Percentiles rank a stretch among this genome's conserved stretches.
These are phyloP conservation scores for Clarias pachynema DNA, from an alignment of 2,797 vertebrate genomes.

Conservation along the genomic window DNA sequence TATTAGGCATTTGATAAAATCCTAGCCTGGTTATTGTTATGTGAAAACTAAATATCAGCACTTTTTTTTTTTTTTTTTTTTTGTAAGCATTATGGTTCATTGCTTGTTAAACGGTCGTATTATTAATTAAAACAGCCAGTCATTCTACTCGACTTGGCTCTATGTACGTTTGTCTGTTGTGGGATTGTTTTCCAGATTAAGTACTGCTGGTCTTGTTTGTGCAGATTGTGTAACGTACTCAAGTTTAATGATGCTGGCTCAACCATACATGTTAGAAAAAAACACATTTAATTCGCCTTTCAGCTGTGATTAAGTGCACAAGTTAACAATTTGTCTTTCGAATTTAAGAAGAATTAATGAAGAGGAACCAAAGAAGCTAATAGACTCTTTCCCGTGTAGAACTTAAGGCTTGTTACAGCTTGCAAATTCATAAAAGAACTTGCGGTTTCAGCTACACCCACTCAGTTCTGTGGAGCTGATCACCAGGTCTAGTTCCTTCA, in stretches of 20 bases:
- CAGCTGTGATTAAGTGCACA: background rate
- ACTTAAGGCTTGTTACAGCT: background rate
- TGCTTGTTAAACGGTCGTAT: background rate
- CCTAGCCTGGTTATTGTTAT: background rate
- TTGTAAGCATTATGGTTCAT: background rate
- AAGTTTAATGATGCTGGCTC: background rate
- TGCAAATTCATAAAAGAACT: background rate
- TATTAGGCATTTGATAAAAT: background rate
- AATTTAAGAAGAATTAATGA: background rate
- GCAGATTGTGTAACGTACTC: background rate
- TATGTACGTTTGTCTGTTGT: slow-evolving; percentile 20
- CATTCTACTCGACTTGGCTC: background rate
- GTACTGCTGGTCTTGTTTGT: background rate
- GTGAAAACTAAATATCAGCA: background rate
- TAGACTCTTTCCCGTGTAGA: background rate
- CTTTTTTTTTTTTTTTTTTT: background rate
- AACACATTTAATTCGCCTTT: background rate
- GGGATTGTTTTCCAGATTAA: background rate
- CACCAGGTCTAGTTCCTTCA: background rate
- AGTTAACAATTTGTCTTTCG: background rate
- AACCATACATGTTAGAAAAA: background rate
- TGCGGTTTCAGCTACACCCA: background rate
- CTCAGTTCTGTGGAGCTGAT: background rate
- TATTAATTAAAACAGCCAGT: background rate
- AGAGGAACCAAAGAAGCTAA: background rate